Evolutionary conservation across 1,140 invertebrate genomes (phyloP).

Genomic region (Amyelois transitella): DNA sequence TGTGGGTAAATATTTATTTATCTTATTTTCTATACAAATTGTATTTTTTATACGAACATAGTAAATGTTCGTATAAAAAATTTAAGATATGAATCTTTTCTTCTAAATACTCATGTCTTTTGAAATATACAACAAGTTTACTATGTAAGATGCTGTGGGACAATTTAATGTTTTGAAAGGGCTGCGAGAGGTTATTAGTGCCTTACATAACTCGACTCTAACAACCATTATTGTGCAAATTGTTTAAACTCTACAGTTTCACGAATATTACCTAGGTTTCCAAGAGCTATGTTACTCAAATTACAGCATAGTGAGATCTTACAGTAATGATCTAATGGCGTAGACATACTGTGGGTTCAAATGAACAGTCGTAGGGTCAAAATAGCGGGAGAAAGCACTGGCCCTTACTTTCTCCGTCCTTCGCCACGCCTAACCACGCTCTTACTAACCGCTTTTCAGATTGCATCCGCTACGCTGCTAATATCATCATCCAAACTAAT

Average conservation of each 20-base stretch:
- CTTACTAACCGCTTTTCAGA: slow-evolving; percentile 9
- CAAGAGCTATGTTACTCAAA: neutral
- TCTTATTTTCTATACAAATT: no score
- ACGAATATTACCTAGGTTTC: neutral
- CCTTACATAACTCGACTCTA: neutral
- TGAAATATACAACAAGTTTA: no score
- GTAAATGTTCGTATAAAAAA: no score
- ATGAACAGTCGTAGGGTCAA: slow-evolving; percentile 14
- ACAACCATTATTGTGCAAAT: neutral
- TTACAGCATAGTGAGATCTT: neutral
- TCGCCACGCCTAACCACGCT: slow-evolving; percentile 20
- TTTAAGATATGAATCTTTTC: no score
- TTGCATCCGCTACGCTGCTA: neutral
- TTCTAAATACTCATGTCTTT: no score
- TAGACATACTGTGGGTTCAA: neutral
- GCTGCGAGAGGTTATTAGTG: neutral
- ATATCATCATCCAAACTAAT: neutral
- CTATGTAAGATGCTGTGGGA: no score
- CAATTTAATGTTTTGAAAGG: neutral
- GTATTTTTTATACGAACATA: no score
- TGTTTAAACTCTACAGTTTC: neutral
- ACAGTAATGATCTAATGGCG: neutral
- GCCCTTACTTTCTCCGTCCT: slow-evolving; percentile 53
- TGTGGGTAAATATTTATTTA: no score
- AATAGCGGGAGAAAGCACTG: slow-evolving; percentile 43